Percentiles rank a stretch among this genome's conserved stretches.
Conservation (phyloP, 2,797 vertebrate species). For the Coregonus sp. region DNA sequence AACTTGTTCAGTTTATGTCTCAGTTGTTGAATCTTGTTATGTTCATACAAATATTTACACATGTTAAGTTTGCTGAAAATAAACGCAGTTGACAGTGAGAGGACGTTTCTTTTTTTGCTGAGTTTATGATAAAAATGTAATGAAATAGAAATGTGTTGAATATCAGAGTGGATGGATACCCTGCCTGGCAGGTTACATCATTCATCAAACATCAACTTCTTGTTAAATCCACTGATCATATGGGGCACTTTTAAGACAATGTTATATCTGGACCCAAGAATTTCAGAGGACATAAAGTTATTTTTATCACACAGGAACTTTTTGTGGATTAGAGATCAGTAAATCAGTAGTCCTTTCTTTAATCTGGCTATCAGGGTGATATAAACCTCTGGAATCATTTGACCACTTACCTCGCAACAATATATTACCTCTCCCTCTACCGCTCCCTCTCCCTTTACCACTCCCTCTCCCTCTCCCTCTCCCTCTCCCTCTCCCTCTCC, state of each 20-base stretch:
- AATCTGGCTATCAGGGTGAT: background rate
- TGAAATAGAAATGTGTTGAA: background rate
- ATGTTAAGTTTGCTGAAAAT: no score
- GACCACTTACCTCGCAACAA: background rate
- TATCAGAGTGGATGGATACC: background rate
- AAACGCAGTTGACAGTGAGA: no score
- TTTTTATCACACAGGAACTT: background rate
- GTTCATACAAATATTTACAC: no score
- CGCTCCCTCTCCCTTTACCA: no score
- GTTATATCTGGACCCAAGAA: background rate
- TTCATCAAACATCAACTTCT: background rate
- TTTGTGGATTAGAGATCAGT: background rate
- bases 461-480: no score
- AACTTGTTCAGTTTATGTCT: no score
- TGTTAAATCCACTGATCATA: background rate
- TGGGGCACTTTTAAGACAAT: background rate
- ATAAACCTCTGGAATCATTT: background rate
- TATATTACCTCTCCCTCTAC: background rate
- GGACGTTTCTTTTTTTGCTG: no score
- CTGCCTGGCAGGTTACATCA: background rate
- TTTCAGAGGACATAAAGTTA: background rate
- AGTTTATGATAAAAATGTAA: background rate
- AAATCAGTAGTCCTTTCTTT: background rate
- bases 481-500: no score
- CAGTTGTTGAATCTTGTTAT: no score